Evolutionary conservation across 2,797 vertebrate genomes (phyloP).

Genomic region (Sebastes jordani): DNA sequence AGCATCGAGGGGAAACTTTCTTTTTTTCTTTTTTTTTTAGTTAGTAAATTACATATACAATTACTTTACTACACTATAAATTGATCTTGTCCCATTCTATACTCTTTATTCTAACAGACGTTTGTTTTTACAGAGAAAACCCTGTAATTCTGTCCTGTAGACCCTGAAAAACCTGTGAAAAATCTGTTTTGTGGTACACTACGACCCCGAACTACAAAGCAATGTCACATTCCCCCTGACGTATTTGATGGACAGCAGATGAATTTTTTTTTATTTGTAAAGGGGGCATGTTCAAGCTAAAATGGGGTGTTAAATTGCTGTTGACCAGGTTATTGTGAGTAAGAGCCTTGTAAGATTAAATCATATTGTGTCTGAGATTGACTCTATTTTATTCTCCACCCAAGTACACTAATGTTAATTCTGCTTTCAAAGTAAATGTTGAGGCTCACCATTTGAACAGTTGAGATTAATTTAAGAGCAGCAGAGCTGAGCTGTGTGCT

Average conservation of each 20-base stretch:
- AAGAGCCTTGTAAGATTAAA: background rate
- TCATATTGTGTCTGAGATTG: background rate
- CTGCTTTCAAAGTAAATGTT: constrained; percentile 4
- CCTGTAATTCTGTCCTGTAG: background rate
- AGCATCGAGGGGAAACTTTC: background rate
- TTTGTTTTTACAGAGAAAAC: background rate
- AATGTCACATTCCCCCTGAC: background rate
- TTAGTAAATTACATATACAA: background rate
- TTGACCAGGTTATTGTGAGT: background rate
- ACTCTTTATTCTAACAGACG: background rate
- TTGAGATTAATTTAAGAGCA: background rate
- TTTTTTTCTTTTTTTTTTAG: background rate
- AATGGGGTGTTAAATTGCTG: background rate
- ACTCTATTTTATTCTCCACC: background rate
- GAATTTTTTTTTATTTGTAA: background rate
- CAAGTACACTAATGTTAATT: background rate
- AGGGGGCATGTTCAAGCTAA: background rate
- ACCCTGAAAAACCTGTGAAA: background rate
- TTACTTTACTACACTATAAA: background rate
- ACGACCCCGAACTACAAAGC: background rate
- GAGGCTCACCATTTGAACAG: background rate
- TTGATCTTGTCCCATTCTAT: background rate
- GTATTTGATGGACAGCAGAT: background rate
- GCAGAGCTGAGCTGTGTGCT: background rate
- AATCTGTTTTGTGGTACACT: background rate